Conservation (phyloP, 2,113 vertebrate species). For the Leuciscus idus region DNA sequence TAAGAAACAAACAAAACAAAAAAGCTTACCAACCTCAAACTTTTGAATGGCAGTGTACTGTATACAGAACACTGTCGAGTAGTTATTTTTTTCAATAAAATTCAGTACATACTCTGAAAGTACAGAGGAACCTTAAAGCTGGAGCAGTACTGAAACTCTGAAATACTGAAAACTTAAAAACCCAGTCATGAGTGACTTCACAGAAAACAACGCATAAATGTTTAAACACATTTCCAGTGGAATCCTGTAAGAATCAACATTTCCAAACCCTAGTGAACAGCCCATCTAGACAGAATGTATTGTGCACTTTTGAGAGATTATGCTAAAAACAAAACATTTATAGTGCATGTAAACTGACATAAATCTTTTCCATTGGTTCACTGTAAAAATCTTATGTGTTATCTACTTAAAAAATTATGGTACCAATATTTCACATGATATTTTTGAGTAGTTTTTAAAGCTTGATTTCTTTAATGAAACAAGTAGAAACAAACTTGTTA, state of each 20-base stretch:
- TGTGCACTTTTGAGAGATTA: neutral
- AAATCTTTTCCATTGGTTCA: neutral
- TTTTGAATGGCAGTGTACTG: neutral
- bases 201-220: neutral
- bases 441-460: no score
- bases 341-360: neutral
- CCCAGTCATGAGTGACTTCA: neutral
- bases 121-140: neutral
- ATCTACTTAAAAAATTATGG: no score
- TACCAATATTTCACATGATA: no score
- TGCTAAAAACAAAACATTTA: neutral
- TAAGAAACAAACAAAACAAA: no score
- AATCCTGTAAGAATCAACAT: neutral
- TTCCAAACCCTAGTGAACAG: neutral
- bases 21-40: neutral
- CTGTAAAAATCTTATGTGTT: no score
- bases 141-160: neutral
- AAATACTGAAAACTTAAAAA: neutral
- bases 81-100: neutral
- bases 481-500: no score
- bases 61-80: neutral
- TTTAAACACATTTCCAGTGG: neutral
- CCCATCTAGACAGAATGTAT: neutral
- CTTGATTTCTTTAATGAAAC: no score
- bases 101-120: neutral